Evolutionary conservation across 2,113 vertebrate species (phyloP).

Genomic region (Coregonus clupeaformis): DNA sequence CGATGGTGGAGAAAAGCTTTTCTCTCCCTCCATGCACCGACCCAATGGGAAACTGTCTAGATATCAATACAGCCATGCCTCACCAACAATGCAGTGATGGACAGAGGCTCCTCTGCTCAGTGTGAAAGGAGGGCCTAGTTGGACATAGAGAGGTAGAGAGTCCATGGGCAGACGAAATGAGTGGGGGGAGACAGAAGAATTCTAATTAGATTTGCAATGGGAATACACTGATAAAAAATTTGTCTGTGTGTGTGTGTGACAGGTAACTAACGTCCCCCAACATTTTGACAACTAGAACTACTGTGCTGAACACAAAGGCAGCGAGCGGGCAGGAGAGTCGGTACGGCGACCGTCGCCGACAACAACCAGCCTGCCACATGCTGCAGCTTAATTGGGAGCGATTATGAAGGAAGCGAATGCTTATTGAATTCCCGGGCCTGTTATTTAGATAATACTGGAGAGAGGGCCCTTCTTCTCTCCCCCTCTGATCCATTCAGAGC

Average conservation of each 20-base stretch:
- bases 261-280: background rate
- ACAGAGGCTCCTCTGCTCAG: background rate
- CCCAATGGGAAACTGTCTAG: conserved; percentile 48
- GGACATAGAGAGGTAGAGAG: background rate
- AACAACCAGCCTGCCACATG: conserved; percentile 55
- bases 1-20: conserved; percentile 52
- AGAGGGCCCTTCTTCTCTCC: conserved; percentile 28
- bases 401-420: conserved; percentile 68
- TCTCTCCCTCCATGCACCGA: conserved; percentile 42
- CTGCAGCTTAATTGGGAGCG: conserved; percentile 59
- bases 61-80: conserved; percentile 26
- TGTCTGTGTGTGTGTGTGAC: background rate
- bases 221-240: background rate
- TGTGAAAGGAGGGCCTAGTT: background rate
- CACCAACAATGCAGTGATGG: background rate
- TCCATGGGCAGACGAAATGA: background rate
- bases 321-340: conserved; percentile 1
- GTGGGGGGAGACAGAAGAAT: background rate
- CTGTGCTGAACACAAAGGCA: background rate
- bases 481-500: conserved; percentile 59
- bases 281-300: background rate
- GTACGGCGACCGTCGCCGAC: conserved; percentile 48
- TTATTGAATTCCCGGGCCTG: conserved; percentile 69
- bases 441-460: conserved; percentile 65
- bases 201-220: too few relatives aligned